Conservation (phyloP, 2,888 invertebrate species). For the Eupithecia vulgata region DNA sequence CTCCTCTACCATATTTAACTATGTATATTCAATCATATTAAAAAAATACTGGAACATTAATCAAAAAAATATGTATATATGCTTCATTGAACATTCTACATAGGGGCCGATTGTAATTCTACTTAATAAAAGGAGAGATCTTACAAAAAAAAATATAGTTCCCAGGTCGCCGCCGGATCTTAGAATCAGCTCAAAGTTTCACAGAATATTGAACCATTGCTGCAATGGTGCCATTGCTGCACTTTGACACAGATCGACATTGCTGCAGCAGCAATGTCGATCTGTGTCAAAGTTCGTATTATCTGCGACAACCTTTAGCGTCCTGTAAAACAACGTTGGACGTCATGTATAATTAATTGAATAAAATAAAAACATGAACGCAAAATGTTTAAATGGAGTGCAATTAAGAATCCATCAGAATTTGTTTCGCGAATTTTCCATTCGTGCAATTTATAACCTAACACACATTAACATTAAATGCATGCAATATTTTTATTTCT, state of each 20-base stretch:
- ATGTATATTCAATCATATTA: too few relatives aligned
- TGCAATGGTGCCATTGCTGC: too few relatives aligned
- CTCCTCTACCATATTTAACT: too few relatives aligned
- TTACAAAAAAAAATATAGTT: too few relatives aligned
- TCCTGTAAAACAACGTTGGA: background rate
- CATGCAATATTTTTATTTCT: background rate
- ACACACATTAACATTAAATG: background rate
- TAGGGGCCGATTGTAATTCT: too few relatives aligned
- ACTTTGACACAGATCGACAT: too few relatives aligned
- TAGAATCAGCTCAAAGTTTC: too few relatives aligned
- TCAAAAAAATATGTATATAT: too few relatives aligned
- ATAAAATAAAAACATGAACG: slow-evolving; percentile 12
- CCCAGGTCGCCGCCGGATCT: too few relatives aligned
- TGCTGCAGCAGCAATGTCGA: background rate
- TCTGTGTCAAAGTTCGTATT: background rate
- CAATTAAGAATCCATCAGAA: background rate
- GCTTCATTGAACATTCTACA: too few relatives aligned
- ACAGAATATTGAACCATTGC: background rate
- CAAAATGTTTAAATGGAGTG: background rate
- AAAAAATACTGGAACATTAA: too few relatives aligned
- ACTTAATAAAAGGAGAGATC: too few relatives aligned
- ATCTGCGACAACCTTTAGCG: background rate
- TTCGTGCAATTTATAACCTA: background rate
- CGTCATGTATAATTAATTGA: background rate
- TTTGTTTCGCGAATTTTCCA: background rate